Percentiles rank a stretch among this genome's conserved stretches.
phyloP scores from a whole-genome alignment of 2,888 invertebrate genomes.

The Onthophagus sagittarius region DNA sequence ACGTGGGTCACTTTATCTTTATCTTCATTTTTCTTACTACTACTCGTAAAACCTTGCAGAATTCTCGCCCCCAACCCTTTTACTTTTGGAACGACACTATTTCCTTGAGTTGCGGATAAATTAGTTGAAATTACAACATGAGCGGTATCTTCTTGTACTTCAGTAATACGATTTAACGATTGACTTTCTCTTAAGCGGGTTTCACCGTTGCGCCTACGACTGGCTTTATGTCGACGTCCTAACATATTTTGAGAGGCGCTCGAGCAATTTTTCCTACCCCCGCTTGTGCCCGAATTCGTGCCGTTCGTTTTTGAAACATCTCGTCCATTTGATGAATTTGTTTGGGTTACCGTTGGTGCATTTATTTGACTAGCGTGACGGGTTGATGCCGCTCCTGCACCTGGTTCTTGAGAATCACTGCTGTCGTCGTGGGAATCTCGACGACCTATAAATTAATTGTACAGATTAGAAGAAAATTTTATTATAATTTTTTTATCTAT shows the following conservation, averaged over 20 bases:
- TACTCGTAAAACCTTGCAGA: conserved; percentile 45
- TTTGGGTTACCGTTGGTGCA: conserved; percentile 29
- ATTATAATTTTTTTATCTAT: too few relatives aligned
- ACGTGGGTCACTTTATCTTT: conserved; percentile 39
- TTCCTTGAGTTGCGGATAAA: conserved; percentile 39
- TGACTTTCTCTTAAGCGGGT: conserved; percentile 74
- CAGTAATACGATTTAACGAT: conserved; percentile 79
- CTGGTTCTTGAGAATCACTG: conserved; percentile 77
- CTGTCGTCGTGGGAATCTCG: conserved; percentile 83
- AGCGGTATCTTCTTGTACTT: conserved; percentile 71
- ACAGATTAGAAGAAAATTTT: neutral
- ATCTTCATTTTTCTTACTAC: conserved; percentile 37
- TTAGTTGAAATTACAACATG: conserved; percentile 42
- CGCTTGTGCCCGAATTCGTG: conserved; percentile 34
- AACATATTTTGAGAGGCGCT: conserved; percentile 44
- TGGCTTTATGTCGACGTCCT: conserved; percentile 53
- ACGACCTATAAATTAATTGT: conserved; percentile 40
- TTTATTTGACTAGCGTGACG: conserved; percentile 27
- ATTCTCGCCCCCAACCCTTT: conserved; percentile 53
- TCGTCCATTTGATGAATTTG: conserved; percentile 26
- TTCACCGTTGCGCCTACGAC: conserved; percentile 58
- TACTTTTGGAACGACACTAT: conserved; percentile 44
- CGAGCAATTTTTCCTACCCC: conserved; percentile 37
- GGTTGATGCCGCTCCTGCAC: conserved; percentile 37
- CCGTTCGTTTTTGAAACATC: conserved; percentile 31